Base-by-base conservation (phyloP, 2,797 vertebrate species). In the Enteromius anoplus region DNA sequence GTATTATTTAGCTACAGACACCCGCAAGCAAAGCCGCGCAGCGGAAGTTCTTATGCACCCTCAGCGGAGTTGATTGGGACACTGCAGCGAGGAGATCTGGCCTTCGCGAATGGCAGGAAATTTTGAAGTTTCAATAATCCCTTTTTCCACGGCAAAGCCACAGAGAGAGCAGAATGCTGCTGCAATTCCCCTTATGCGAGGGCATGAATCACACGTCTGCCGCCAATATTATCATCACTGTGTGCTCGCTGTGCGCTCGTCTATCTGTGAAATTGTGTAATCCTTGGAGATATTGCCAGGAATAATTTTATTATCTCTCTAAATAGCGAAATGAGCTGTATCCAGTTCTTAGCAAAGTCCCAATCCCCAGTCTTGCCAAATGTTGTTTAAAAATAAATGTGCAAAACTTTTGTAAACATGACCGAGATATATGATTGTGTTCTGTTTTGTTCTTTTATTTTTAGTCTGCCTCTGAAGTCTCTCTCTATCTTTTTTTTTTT, bases 251-350 rank as follows among this genome's bases (percentile, higher is more conserved):
- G 84, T 83, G 79, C 60, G 85, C 86, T 85, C 73, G 34, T 86
- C 85, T 87, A 87, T 89, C 85, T 87, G 86, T 87, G 85, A 87
- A 88, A 85, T 86, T 86, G 85, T 86, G 76, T 85, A 85, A 86
- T 86, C 87, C 84, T 87, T 75, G 78, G 80, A 88, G 84, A 85
- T 81, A 87, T 84, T 84, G 83, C 84, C 71, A 80, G 77, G 86
- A 87, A 85, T 78, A 77, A 84, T 86, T 88, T 82, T 81, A 88
- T 88, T 86, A 86, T 86, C 84, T 85, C 84, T 84, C 82, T 79
- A 83, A 87, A 89, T 88, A 87, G 66, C 71, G 83, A 85, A 83
- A 90, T 80, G 78, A 86, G 82, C 84, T 76, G 75, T 60, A 86
- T 78, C 82, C 77, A 47, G 51, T 78, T 85, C 82, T 83, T 84